Conservation (phyloP, 2,888 invertebrate species). For the Chorisops tibialis region DNA sequence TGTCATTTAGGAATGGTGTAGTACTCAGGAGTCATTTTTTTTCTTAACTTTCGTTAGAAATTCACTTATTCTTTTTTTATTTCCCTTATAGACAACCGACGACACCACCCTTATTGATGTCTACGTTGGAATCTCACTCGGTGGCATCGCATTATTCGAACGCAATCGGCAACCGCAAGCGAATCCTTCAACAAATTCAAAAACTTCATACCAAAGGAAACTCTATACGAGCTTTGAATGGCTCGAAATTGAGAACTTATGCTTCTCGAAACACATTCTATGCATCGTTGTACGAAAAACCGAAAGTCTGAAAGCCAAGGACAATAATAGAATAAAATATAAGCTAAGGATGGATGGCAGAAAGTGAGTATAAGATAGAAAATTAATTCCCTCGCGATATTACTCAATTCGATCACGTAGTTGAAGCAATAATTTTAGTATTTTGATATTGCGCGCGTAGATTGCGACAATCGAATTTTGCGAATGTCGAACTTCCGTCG, state of each 20-base stretch:
- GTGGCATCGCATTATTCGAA: conserved; percentile 53
- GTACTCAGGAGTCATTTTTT: too few relatives aligned
- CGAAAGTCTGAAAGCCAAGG: conserved; percentile 56
- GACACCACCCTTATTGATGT: conserved; percentile 60
- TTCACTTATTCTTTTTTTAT: background rate
- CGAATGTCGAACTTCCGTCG: too few relatives aligned
- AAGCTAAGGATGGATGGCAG: conserved; percentile 71
- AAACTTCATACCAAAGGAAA: conserved; percentile 47
- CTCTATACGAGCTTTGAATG: conserved; percentile 58
- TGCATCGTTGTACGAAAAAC: conserved; percentile 58
- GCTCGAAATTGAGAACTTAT: conserved; percentile 73
- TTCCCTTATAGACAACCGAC: conserved; percentile 54
- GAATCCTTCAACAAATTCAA: conserved; percentile 29
- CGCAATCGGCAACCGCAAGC: conserved; percentile 25
- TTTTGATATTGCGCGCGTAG: too few relatives aligned
- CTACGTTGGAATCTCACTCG: conserved; percentile 63
- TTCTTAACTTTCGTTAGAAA: too few relatives aligned
- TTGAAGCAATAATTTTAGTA: too few relatives aligned
- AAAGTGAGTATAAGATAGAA: conserved; percentile 55
- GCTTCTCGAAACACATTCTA: conserved; percentile 70
- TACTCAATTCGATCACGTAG: too few relatives aligned
- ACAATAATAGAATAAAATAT: conserved; percentile 63
- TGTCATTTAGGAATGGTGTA: too few relatives aligned
- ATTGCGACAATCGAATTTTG: too few relatives aligned
- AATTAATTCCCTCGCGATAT: background rate